phyloP scores from a whole-genome alignment of 2,888 invertebrate species.

The Perdita meconis region DNA sequence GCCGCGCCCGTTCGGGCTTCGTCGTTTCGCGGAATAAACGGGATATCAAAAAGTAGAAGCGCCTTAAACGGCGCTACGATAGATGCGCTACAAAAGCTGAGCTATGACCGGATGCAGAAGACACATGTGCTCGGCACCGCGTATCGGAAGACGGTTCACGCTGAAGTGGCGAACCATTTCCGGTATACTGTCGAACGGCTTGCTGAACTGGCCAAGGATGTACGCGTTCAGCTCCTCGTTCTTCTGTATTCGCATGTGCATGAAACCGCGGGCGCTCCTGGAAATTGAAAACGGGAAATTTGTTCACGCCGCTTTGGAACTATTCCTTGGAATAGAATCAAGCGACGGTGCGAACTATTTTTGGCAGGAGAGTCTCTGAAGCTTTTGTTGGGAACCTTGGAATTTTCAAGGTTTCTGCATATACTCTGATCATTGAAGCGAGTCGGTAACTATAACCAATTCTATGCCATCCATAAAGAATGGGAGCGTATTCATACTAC shows the following conservation, averaged over 20 bases:
- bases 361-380: too few relatives aligned
- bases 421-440: too few relatives aligned
- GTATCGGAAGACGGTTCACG: conserved; percentile 95
- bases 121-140: conserved; percentile 98
- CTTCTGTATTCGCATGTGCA: conserved; percentile 98
- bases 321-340: neutral
- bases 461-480: too few relatives aligned
- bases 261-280: conserved; percentile 97
- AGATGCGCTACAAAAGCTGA: conserved; percentile 88
- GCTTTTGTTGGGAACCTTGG: too few relatives aligned
- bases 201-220: conserved; percentile 96
- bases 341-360: neutral
- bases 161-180: conserved; percentile 98
- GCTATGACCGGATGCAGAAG: conserved; percentile 95
- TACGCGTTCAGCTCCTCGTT: conserved; percentile 90
- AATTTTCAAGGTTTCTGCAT: too few relatives aligned
- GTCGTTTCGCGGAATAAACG: conserved; percentile 52
- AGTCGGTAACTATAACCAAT: too few relatives aligned
- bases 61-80: conserved; percentile 81
- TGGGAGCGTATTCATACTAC: too few relatives aligned
- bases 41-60: conserved; percentile 74
- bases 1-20: neutral
- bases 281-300: conserved; percentile 10
- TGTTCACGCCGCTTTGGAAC: neutral
- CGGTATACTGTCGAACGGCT: conserved; percentile 96